Evolutionary conservation across 2,888 invertebrate genomes (phyloP), one percentile per base, ranked within the genome.

Genomic region (Pharmacophagus antenor): DNA sequence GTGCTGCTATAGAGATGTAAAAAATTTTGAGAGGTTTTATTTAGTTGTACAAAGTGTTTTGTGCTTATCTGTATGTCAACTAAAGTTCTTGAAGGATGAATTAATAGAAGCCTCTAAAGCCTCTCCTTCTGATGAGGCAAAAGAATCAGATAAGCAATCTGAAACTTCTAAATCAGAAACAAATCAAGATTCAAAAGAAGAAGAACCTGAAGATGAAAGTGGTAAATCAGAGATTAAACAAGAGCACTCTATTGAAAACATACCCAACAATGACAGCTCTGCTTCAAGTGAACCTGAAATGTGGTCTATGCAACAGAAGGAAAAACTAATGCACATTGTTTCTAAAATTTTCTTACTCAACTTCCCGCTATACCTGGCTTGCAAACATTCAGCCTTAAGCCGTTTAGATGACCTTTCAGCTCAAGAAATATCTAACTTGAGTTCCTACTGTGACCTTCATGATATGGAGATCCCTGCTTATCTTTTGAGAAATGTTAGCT

Each of bases 381-480:
- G 95, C 84, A 96, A 96, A 82, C 95, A 96, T 74, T 95, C 95
- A 55, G 94, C 95, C 61, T 94, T 96, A 73, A 93, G 95, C 52
- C 94, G 96, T 66, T 85, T 96, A 62, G 96, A 96, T 88, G 96
- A 97, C 71, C 90, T 97, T 8, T 94, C 95, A 10, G 94, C 96
- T 70, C 96, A 96, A 76, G 98, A 98, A 87, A 95, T 95, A 82
- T 94, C 94, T 71, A 93, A 92, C 71, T 85, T 95, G 66, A 94
- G 95, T 81, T 93, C 94, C 65, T 97, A 95, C 79, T 98, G 98
- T 89, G 98, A 98, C 88, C 92, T 98, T 53, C 95, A 98, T 87
- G 98, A 98, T 84, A 95, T 97, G 58, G 98, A 98, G 85, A 95
- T 98, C 76, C 97, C 98, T 23, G 95, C 97, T 61, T 96, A 96